Evolutionary conservation across 2,888 invertebrate species (phyloP).

Genomic region (Dorcus parallelipipedus): DNA sequence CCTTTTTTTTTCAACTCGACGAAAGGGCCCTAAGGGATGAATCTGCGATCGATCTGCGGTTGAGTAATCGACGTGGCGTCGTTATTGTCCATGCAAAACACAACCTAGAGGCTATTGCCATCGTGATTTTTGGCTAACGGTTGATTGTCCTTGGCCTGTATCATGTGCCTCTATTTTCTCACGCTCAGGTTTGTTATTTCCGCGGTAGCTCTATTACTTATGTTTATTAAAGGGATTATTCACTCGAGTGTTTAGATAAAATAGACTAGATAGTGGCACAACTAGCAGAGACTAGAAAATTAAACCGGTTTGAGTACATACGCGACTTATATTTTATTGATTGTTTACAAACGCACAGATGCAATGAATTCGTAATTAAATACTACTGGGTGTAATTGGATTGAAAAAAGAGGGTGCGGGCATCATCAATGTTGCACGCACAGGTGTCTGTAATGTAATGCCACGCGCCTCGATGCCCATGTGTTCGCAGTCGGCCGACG

Average conservation of each 20-base stretch:
- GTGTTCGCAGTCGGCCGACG: background rate
- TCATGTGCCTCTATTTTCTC: constrained; percentile 26
- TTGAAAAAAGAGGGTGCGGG: background rate
- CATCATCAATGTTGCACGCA: too few relatives aligned
- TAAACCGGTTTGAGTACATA: constrained; percentile 19
- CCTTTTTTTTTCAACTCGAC: background rate
- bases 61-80: too few relatives aligned
- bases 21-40: too few relatives aligned
- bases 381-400: background rate
- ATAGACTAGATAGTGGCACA: constrained; percentile 8
- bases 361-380: constrained; percentile 1
- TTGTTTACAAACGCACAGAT: constrained; percentile 14
- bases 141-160: constrained; percentile 37
- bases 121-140: constrained; percentile 30
- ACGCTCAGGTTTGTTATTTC: constrained; percentile 11
- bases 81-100: too few relatives aligned
- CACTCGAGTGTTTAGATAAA: constrained; percentile 6
- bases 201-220: constrained; percentile 15
- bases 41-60: too few relatives aligned
- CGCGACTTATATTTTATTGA: constrained; percentile 5
- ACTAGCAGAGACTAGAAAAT: constrained; percentile 11
- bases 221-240: constrained; percentile 2
- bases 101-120: too few relatives aligned
- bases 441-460: too few relatives aligned
- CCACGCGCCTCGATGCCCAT: background rate